Conservation (phyloP, 2,113 vertebrate genomes). For the Colistium nudipinnis region DNA sequence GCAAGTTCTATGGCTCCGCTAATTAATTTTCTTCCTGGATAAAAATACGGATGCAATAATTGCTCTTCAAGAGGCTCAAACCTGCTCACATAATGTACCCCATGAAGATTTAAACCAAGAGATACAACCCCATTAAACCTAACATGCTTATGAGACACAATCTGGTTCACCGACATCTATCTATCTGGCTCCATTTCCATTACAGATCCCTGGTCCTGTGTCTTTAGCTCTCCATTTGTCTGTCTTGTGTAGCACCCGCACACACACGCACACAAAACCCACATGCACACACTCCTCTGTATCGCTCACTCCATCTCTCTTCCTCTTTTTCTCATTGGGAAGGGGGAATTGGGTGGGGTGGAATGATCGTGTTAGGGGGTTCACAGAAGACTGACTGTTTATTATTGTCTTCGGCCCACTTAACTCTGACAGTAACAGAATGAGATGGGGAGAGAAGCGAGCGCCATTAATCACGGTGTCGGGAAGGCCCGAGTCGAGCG, state of each 20-base stretch:
- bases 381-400: constrained; percentile 83
- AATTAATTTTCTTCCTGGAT: constrained; percentile 13
- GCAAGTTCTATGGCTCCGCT: background rate
- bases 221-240: constrained; percentile 54
- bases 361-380: constrained; percentile 75
- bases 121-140: constrained; percentile 10
- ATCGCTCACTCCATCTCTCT: constrained; percentile 69
- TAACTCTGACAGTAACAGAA: constrained; percentile 83
- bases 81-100: background rate
- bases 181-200: constrained; percentile 47
- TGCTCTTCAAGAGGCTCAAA: background rate
- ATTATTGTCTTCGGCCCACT: constrained; percentile 84
- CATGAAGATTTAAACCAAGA: constrained; percentile 2
- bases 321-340: constrained; percentile 61
- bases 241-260: constrained; percentile 16
- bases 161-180: constrained; percentile 33
- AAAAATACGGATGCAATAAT: background rate
- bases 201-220: constrained; percentile 39
- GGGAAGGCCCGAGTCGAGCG: constrained; percentile 65
- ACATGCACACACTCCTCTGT: constrained; percentile 29
- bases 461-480: constrained; percentile 82
- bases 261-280: constrained; percentile 16
- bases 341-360: constrained; percentile 51
- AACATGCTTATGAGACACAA: constrained; percentile 32
- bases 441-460: constrained; percentile 80